A percentile compares a stretch with the other conserved stretches of the same genome.
Evolutionary conservation across 1,140 invertebrate species (phyloP).

Genomic region (roundworm (Caenorhabditis elegans)): DNA sequence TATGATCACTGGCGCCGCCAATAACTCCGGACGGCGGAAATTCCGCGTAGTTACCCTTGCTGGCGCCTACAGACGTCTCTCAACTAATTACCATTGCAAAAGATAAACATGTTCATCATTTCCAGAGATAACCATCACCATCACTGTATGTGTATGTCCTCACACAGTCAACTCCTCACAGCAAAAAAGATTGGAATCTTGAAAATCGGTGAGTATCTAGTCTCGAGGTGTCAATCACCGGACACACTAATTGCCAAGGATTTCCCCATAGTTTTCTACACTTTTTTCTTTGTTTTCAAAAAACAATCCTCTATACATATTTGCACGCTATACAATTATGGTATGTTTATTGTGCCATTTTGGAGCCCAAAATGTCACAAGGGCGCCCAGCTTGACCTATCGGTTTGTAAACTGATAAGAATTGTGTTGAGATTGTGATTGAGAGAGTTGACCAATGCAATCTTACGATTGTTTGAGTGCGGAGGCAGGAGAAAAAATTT

Average conservation of each 20-base stretch:
- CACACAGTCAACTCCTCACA: neutral
- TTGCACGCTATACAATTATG: no score
- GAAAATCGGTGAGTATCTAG: conserved; percentile 8
- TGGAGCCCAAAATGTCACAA: conserved; percentile 6
- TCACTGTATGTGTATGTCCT: neutral
- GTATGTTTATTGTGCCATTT: no score
- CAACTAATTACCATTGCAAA: neutral
- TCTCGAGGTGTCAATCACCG: conserved; percentile 20
- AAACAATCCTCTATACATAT: no score
- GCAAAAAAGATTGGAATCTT: neutral
- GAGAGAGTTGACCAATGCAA: conserved; percentile 5
- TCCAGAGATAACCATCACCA: conserved; percentile 10
- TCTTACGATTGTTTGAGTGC: conserved; percentile 1
- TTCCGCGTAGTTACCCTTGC: no score
- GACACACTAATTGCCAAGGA: neutral
- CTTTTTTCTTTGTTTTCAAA: neutral
- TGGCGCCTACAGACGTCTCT: no score
- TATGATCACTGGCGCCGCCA: no score
- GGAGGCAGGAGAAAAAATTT: neutral
- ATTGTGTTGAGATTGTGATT: neutral
- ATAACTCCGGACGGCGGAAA: no score
- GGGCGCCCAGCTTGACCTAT: conserved; percentile 7
- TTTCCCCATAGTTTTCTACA: neutral
- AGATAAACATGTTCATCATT: conserved; percentile 23
- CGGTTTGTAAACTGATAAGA: conserved; percentile 31